Percentiles rank a stretch among this genome's conserved stretches.
Evolutionary conservation across 1,140 invertebrate species (phyloP).

Genomic region (Drosophila pseudoananassae): DNA sequence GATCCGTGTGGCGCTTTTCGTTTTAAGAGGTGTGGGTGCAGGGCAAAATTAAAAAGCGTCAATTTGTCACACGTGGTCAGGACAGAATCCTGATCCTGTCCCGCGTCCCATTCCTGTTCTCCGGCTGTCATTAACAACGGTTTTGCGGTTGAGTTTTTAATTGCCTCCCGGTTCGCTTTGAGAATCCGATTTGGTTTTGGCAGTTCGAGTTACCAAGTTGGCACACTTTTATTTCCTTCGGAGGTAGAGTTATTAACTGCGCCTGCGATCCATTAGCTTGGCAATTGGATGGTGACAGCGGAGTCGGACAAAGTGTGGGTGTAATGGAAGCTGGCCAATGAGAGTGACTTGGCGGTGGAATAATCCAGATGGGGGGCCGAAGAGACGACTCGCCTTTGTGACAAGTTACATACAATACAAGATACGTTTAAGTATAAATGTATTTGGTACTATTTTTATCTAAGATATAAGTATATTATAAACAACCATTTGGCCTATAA

Average conservation of each 20-base stretch:
- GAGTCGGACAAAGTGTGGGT: slow-evolving; percentile 51
- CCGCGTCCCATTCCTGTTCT: neutral
- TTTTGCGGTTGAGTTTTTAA: slow-evolving; percentile 70
- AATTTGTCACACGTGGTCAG: slow-evolving; percentile 76
- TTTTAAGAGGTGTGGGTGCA: slow-evolving; percentile 58
- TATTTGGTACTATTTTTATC: too few species aligned
- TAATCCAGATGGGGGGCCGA: slow-evolving; percentile 2
- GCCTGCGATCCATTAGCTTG: slow-evolving; percentile 72
- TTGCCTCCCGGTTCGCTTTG: slow-evolving; percentile 36
- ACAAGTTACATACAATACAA: slow-evolving; percentile 42
- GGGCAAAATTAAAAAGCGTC: slow-evolving; percentile 79
- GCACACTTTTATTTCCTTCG: slow-evolving; percentile 62
- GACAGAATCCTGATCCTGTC: slow-evolving; percentile 9
- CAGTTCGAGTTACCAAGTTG: slow-evolving; percentile 40
- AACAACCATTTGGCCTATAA: neutral
- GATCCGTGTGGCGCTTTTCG: slow-evolving; percentile 55
- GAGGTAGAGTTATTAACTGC: slow-evolving; percentile 67
- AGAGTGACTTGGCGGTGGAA: slow-evolving; percentile 14
- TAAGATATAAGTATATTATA: too few species aligned
- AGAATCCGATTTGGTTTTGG: slow-evolving; percentile 29
- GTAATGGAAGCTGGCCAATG: slow-evolving; percentile 63
- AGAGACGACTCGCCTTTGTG: neutral
- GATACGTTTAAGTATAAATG: slow-evolving; percentile 34
- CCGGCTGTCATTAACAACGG: slow-evolving; percentile 57
- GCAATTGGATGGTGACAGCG: slow-evolving; percentile 60